Conservation (phyloP, 2,888 invertebrate species). For the Aleiodes alternator region DNA sequence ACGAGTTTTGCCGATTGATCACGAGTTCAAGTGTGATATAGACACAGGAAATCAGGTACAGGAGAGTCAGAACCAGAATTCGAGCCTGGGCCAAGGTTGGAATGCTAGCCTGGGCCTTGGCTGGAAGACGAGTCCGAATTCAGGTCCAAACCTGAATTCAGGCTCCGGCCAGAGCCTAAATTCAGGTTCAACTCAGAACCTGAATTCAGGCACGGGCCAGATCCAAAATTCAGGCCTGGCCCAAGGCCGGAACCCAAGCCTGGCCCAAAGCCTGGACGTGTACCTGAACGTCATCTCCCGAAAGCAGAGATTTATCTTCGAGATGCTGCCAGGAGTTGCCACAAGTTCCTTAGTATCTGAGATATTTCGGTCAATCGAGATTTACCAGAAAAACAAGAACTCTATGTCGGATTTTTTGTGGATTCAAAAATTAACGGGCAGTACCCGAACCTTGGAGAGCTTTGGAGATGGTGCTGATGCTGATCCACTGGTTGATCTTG, state of each 20-base stretch:
- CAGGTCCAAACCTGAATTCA: no score
- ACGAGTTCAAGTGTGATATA: slow-evolving; percentile 87
- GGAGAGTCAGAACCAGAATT: slow-evolving; percentile 56
- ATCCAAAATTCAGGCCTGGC: no score
- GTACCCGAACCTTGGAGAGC: slow-evolving; percentile 62
- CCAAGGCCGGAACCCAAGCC: slow-evolving; percentile 65
- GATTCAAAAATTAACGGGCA: slow-evolving; percentile 70
- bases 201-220: no score
- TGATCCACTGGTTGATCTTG: slow-evolving; percentile 70
- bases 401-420: slow-evolving; percentile 68
- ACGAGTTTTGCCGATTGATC: slow-evolving; percentile 87
- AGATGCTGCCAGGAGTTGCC: slow-evolving; percentile 78
- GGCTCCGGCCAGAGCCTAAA: no score
- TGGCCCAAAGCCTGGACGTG: slow-evolving; percentile 73
- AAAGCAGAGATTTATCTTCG: slow-evolving; percentile 77
- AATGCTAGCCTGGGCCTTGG: no score
- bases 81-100: no score
- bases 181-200: no score
- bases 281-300: slow-evolving; percentile 78
- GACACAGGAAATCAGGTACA: slow-evolving; percentile 77
- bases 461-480: slow-evolving; percentile 59
- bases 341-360: slow-evolving; percentile 86
- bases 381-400: slow-evolving; percentile 69
- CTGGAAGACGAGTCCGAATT: no score
- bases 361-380: slow-evolving; percentile 84